Conservation (phyloP, 2,797 vertebrate genomes). For the Oophaga sylvatica region DNA sequence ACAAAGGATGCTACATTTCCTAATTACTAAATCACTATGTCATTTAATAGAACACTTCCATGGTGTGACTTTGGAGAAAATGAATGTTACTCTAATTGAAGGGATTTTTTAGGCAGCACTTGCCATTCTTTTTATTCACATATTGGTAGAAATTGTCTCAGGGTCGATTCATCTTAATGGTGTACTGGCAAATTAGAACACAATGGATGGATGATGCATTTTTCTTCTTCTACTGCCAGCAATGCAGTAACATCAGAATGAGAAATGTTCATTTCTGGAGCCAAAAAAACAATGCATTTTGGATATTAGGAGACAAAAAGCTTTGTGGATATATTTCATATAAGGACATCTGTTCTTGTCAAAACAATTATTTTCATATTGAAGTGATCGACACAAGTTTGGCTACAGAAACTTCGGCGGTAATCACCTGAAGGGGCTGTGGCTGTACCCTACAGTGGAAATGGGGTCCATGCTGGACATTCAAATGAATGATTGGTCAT, state of each 20-base stretch:
- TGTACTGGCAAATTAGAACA: background rate
- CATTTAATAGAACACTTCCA: slow-evolving; percentile 62
- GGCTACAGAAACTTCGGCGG: no score
- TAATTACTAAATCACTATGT: slow-evolving; percentile 60
- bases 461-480: no score
- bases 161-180: background rate
- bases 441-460: no score
- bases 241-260: background rate
- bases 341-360: background rate
- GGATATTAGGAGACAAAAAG: background rate
- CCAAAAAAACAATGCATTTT: background rate
- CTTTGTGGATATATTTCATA: background rate
- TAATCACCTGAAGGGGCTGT: no score
- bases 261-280: background rate
- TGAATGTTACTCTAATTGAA: background rate
- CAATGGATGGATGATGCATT: background rate
- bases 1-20: slow-evolving; percentile 54
- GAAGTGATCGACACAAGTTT: no score
- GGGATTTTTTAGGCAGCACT: background rate
- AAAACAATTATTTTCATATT: background rate
- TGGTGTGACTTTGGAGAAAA: slow-evolving; percentile 24
- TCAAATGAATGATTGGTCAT: no score
- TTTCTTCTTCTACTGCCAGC: background rate
- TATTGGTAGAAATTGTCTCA: background rate
- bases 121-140: background rate